Evolutionary conservation across 2,113 vertebrate species (phyloP).

Genomic region (Dasyprocta punctata): DNA sequence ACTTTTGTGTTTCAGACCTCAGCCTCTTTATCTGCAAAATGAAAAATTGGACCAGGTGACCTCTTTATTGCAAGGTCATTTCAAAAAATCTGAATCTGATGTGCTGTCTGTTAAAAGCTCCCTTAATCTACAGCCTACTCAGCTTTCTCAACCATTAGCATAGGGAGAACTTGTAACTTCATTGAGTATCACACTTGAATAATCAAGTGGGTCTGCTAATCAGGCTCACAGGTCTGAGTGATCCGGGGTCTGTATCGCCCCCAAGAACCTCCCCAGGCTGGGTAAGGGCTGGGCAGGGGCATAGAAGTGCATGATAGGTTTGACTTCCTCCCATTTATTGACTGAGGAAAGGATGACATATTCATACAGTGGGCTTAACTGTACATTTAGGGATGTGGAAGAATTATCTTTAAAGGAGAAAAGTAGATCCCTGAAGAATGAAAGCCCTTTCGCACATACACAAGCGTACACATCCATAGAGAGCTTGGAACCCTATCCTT

Average conservation of each 20-base stretch:
- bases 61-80: background rate
- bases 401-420: background rate
- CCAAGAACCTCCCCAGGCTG: background rate
- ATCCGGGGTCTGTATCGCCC: accelerated
- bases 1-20: background rate
- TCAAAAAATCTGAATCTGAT: background rate
- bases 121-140: conserved; percentile 52
- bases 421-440: background rate
- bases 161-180: conserved; percentile 55
- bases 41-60: background rate
- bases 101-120: too few relatives aligned
- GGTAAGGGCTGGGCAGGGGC: background rate
- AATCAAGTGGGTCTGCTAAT: conserved; percentile 74
- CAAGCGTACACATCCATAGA: accelerated
- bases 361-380: accelerated
- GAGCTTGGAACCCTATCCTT: accelerated
- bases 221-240: conserved; percentile 73
- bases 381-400: background rate
- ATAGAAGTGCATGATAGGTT: background rate
- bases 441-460: background rate
- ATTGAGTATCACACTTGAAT: conserved; percentile 72
- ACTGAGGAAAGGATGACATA: background rate
- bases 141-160: conserved; percentile 65
- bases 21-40: background rate
- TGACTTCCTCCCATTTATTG: background rate